Evolutionary conservation across 2,113 vertebrate species (phyloP), one percentile per base, ranked within the genome.

Genomic region (Mobula birostris): DNA sequence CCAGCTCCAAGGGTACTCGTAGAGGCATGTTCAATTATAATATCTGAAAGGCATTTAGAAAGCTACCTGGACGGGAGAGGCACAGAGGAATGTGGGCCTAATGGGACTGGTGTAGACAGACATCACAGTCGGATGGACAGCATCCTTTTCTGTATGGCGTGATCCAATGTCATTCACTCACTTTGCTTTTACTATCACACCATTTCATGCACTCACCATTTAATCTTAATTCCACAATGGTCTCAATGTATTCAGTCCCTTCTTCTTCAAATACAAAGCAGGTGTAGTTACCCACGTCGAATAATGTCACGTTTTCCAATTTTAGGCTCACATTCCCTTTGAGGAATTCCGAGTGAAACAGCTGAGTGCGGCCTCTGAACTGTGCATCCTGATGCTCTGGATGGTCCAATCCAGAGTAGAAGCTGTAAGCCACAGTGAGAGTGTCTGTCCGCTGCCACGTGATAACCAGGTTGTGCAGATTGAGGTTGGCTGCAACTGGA

Each of bases 281-380:
- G 6, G 77, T 77, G 36, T 94, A 94, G 74, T 94, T 94, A 21
- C 94, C 94, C 74, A n/a, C 19, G 19, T 93, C 94, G 3, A 83
- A 79, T 48, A 27, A 17, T 17, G 17, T 19, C 68, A 90, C 11
- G 21, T 6, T 40, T 66, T 27, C 94, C 63, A 93, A 27, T 32
- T 91, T 48, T 7, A 94, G 85, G 7, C 85, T 36, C 24, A 87
- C 74, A 58, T 94, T 94, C 61, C 94, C 94, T 58, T 61, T 93
- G 74, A 17, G 14, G 29, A 94, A 92, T 61, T 94, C 94, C 17
- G 14, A 5, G 15, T 29, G 94, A 63, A 94, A 94, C 21, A 94
- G 94, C 48, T 93, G 58, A 19, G 94, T 94, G 48, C 94, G 79
- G 40, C 48, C 94, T 15, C 63, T 19, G 48, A 94, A 94, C 32